Conservation (phyloP, 2,888 invertebrate species). For the Rapana venosa region DNA sequence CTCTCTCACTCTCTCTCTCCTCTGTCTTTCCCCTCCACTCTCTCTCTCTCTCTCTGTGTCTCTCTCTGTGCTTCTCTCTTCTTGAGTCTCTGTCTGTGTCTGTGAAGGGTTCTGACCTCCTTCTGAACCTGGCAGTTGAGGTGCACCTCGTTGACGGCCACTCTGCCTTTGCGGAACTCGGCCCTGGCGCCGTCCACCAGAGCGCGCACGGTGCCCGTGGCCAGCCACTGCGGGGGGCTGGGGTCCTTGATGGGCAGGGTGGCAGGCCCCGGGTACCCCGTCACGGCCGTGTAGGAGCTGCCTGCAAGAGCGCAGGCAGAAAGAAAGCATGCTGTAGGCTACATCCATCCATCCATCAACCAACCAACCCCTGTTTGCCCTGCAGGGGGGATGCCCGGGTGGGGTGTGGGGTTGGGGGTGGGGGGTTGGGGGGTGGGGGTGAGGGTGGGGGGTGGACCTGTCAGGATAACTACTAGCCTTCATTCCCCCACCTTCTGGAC, state of each 20-base stretch:
- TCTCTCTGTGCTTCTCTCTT: background rate
- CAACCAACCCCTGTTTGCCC: too few relatives aligned
- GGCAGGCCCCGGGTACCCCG: background rate
- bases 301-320: background rate
- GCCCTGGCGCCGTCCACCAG: background rate
- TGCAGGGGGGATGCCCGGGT: too few relatives aligned
- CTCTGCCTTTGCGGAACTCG: background rate
- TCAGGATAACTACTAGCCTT: too few relatives aligned
- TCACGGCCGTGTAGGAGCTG: slow-evolving; percentile 18
- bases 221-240: background rate
- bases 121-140: slow-evolving; percentile 16
- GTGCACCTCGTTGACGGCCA: slow-evolving; percentile 13
- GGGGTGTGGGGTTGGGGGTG: too few relatives aligned
- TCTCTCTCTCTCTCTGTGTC: background rate
- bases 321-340: too few relatives aligned
- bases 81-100: background rate
- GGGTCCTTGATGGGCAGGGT: background rate
- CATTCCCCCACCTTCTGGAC: too few relatives aligned
- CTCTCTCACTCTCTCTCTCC: background rate
- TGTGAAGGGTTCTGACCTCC: background rate
- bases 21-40: background rate
- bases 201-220: background rate
- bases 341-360: too few relatives aligned
- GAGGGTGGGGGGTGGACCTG: too few relatives aligned
- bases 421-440: too few relatives aligned